phyloP scores from a whole-genome alignment of 2,888 invertebrate genomes.

The Spisula subtruncata region DNA sequence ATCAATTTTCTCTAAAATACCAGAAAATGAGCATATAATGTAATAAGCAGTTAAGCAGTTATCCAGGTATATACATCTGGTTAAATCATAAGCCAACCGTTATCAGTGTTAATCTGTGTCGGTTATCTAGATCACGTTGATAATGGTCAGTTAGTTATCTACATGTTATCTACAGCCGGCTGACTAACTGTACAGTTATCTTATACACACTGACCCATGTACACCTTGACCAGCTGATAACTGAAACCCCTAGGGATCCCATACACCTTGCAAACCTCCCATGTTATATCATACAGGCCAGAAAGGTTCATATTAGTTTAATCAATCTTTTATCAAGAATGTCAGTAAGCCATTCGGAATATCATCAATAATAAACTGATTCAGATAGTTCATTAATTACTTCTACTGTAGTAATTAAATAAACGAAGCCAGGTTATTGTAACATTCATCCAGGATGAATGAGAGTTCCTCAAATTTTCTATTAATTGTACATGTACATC shows the following conservation, averaged over 20 bases:
- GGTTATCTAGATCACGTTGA: neutral
- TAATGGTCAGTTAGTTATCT: neutral
- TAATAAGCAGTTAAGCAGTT: neutral
- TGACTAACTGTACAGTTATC: neutral
- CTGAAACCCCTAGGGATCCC: neutral
- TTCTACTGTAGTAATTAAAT: too few relatives aligned
- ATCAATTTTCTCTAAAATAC: neutral
- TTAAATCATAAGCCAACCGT: neutral
- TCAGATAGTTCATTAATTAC: too few relatives aligned
- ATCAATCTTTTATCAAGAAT: too few relatives aligned
- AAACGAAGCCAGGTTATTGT: too few relatives aligned
- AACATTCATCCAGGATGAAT: too few relatives aligned
- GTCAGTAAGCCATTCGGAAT: too few relatives aligned
- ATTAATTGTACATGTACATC: too few relatives aligned
- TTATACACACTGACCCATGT: neutral
- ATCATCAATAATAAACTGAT: too few relatives aligned
- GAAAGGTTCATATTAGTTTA: too few relatives aligned
- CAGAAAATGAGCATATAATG: neutral
- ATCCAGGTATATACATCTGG: neutral
- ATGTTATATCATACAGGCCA: neutral
- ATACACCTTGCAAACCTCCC: neutral
- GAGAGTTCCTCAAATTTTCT: too few relatives aligned
- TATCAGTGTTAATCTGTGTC: neutral
- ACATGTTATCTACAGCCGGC: neutral
- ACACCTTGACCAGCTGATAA: conserved; percentile 15